Evolutionary conservation across 1,140 invertebrate genomes (phyloP), one percentile per base, ranked within the genome.

Genomic region (Neuroterus valhalla): DNA sequence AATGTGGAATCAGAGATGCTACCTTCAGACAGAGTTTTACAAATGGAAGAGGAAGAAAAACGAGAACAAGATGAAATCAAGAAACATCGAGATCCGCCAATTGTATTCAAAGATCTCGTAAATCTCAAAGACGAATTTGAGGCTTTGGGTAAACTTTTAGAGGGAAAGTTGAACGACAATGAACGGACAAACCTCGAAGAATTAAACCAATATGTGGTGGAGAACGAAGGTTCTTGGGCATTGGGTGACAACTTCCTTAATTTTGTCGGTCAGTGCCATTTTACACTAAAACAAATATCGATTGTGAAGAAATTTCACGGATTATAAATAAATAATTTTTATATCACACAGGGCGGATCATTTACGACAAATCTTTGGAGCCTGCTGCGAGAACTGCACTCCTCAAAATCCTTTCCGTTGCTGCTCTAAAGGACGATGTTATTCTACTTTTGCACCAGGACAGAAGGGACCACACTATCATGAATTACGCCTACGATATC

Each of bases 361-460:
- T 96, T 42, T 91, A 92, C 43, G 94, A 95, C 75, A 91, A 91
- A 78, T 88, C 91, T 6, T 84, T 94, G 62, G 88, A 91, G 2
- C 87, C 89, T 3, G 91, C 92, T 81, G 91, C 91, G 44, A 91
- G 94, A 78, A 91, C 94, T 71, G 91, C 91, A 75, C 87, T 92
- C 75, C 88, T 96, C 75, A 94, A 95, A 70, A 92, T 95, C 43
- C 88, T 96, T 76, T 93, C 94, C 14, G 92, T 92, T 68, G 95
- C 94, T 0, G 95, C 96, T 8, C 90, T 97, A 6, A 96, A 96
- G 81, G 96, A 98, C 79, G 97, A 98, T 87, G 94, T 98, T 66
- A 96, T 98, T 83, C 91, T 98, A 26, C 89, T 98, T 68, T 87
- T 98, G 71, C 97, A 98, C 89, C 96, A 97, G 89, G 97, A 98